Conservation (phyloP, 2,797 vertebrate species). For the Thalassophryne amazonica region DNA sequence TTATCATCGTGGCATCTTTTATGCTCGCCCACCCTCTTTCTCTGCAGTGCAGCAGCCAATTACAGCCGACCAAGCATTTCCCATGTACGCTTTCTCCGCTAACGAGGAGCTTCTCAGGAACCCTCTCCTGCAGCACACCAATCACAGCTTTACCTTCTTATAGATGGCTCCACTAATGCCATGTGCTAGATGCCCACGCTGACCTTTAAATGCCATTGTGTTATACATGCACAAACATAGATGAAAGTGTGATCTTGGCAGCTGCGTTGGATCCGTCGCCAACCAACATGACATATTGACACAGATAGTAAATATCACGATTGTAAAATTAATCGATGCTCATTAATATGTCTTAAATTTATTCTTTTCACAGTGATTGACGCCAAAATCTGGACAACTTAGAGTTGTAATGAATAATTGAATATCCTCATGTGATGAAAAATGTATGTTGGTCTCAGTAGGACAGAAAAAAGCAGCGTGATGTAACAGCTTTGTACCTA, state of each 20-base stretch:
- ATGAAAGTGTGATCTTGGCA: too few relatives aligned
- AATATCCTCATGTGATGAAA: not conserved
- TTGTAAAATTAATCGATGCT: too few relatives aligned
- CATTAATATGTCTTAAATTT: too few relatives aligned
- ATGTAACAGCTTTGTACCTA: conserved; percentile 15
- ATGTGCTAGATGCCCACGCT: too few relatives aligned
- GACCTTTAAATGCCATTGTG: too few relatives aligned
- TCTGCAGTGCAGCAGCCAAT: conserved; percentile 38
- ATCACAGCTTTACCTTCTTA: conserved; percentile 8
- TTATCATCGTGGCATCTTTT: conserved; percentile 41
- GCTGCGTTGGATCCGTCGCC: too few relatives aligned
- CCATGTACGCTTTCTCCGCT: conserved; percentile 30
- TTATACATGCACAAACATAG: too few relatives aligned
- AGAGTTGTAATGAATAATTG: conserved; percentile 18
- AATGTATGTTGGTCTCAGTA: not conserved
- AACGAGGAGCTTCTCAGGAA: conserved; percentile 45
- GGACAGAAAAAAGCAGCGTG: conserved; percentile 2
- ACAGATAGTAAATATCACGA: too few relatives aligned
- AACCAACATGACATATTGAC: too few relatives aligned
- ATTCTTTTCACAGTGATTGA: not conserved
- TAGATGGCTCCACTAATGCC: conserved; percentile 2
- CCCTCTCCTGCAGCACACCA: conserved; percentile 5
- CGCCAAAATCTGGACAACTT: not conserved
- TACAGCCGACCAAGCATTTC: conserved; percentile 31
- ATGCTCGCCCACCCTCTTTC: conserved; percentile 10